Conservation (phyloP, 2,113 vertebrate species). For the Sapajus apella region DNA sequence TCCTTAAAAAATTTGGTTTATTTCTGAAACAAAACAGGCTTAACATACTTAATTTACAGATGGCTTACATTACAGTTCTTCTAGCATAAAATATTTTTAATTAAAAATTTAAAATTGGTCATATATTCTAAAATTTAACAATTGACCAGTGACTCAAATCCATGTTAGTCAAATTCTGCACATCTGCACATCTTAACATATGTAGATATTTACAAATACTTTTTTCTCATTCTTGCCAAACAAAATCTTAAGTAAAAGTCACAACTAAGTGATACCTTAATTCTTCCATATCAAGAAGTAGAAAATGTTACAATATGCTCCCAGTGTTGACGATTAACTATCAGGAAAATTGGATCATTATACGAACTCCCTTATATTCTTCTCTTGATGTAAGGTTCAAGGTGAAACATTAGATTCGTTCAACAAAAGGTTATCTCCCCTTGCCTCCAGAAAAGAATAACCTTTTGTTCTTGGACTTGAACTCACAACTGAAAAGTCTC, state of each 20-base stretch:
- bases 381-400: neutral
- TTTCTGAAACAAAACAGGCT: neutral
- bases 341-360: neutral
- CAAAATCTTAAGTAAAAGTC: conserved; percentile 16
- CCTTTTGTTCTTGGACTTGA: neutral
- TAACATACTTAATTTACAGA: neutral
- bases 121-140: neutral
- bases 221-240: neutral
- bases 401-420: neutral
- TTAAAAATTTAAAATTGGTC: neutral
- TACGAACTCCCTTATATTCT: neutral
- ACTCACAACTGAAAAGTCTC: neutral
- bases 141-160: neutral
- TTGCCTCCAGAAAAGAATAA: neutral
- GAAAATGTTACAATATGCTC: neutral
- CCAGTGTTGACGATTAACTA: neutral
- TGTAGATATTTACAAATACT: neutral
- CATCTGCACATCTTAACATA: neutral
- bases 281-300: neutral
- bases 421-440: neutral
- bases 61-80: neutral
- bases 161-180: neutral
- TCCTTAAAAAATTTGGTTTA: neutral
- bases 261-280: neutral
- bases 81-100: neutral